phyloP scores from a whole-genome alignment of 2,113 vertebrate genomes.

The Aegotheles bennettii region DNA sequence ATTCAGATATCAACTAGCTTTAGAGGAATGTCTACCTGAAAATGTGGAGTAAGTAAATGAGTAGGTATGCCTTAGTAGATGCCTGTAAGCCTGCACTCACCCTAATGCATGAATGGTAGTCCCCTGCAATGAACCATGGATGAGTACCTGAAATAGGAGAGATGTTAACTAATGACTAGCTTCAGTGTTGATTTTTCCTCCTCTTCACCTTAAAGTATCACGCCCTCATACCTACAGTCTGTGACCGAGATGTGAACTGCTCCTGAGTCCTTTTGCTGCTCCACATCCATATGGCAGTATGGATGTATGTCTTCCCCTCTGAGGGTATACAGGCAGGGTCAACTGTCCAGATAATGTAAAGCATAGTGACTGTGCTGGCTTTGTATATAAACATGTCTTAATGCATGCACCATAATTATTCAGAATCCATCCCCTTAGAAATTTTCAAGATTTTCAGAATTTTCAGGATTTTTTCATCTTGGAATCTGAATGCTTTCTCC shows the following conservation, averaged over 20 bases:
- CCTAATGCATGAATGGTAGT: background rate
- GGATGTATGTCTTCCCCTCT: background rate
- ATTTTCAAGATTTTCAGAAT: background rate
- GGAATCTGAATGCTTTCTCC: background rate
- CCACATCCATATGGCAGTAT: fast-evolving
- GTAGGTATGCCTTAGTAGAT: background rate
- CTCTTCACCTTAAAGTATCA: fast-evolving
- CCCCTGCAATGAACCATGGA: background rate
- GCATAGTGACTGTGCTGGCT: background rate
- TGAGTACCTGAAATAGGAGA: background rate
- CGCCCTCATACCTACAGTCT: background rate
- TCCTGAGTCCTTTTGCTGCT: background rate
- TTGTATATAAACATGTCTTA: background rate
- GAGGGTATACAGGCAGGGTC: background rate
- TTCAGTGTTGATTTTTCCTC: background rate
- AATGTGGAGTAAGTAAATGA: background rate
- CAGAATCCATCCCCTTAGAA: background rate
- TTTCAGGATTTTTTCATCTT: background rate
- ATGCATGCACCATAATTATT: background rate
- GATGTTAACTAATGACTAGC: background rate
- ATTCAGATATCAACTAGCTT: background rate
- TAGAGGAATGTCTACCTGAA: background rate
- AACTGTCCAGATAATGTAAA: background rate
- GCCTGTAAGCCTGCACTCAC: background rate
- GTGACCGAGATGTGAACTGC: background rate